These are phyloP conservation scores for Pseudomyrmex concolor DNA, from an alignment of 1,140 invertebrate genomes.

Conservation along the genomic window DNA sequence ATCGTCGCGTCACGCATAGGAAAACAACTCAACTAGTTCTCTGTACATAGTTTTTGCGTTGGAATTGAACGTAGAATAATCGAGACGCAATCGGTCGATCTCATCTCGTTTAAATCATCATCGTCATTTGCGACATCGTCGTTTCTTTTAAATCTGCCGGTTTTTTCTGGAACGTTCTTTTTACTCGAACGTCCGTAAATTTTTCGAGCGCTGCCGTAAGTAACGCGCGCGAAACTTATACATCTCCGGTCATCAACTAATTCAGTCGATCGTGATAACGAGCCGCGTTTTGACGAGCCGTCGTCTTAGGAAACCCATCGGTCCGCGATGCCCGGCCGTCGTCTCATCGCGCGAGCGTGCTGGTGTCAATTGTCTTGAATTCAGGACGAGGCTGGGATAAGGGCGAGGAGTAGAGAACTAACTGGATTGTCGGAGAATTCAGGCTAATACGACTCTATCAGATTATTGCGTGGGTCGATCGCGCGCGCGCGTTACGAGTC, in stretches of 20 bases:
- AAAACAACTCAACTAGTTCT: conserved; percentile 1
- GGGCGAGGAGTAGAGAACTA: conserved; percentile 61
- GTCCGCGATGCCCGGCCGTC: conserved; percentile 32
- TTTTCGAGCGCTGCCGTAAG: too few species aligned
- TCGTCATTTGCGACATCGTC: not conserved
- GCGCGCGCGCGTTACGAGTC: conserved; percentile 8
- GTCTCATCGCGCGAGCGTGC: conserved; percentile 27
- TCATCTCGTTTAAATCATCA: not conserved
- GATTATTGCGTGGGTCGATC: conserved; percentile 66
- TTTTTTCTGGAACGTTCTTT: not conserved
- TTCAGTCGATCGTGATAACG: not conserved
- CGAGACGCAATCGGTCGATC: not conserved
- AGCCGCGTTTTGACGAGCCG: conserved; percentile 22
- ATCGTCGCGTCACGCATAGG: conserved; percentile 40
- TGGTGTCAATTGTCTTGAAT: conserved; percentile 73
- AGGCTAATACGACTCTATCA: conserved; percentile 78
- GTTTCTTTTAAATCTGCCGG: not conserved
- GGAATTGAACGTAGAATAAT: not conserved
- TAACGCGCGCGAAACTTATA: too few species aligned
- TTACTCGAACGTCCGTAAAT: not conserved
- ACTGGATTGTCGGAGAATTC: conserved; percentile 75
- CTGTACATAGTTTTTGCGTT: not conserved
- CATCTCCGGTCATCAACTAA: not conserved
- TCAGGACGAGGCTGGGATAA: conserved; percentile 75
- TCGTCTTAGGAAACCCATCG: conserved; percentile 63